These are phyloP conservation scores for Streptopelia turtur DNA, from an alignment of 2,797 vertebrate species.

Conservation along the genomic window DNA sequence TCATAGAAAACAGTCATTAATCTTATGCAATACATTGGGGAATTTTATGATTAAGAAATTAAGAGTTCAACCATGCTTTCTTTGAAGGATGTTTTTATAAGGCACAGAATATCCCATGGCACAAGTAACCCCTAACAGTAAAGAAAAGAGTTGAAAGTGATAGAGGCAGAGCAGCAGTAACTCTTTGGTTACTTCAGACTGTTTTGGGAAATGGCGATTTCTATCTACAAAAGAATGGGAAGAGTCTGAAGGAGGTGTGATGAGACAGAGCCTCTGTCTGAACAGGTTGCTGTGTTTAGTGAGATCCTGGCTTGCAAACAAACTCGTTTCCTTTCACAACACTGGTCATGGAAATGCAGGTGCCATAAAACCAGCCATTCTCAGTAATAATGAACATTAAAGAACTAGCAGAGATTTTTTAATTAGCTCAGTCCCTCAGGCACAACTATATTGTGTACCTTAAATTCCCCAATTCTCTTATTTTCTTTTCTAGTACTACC, in stretches of 20 bases:
- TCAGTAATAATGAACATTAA: background rate
- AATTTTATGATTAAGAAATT: background rate
- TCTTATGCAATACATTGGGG: background rate
- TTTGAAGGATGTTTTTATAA: constrained; percentile 17
- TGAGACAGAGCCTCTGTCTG: background rate
- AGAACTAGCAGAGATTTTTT: background rate
- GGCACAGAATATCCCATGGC: background rate
- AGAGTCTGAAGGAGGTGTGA: background rate
- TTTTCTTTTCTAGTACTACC: background rate
- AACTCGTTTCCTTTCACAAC: background rate
- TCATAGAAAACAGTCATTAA: constrained; percentile 18
- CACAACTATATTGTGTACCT: background rate
- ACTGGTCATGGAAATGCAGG: background rate
- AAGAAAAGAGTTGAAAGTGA: background rate
- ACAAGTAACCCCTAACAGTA: background rate
- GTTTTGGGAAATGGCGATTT: background rate
- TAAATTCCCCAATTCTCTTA: background rate
- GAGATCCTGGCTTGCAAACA: background rate
- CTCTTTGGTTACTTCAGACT: background rate
- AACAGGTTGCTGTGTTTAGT: background rate
- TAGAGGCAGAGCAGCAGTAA: background rate
- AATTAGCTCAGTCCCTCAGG: background rate
- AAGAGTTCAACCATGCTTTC: background rate
- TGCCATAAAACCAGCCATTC: background rate
- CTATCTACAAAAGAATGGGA: background rate